Evolutionary conservation across 2,113 vertebrate genomes (phyloP), one percentile per base, ranked within the genome.

Genomic region (Seriola quinqueradiata): DNA sequence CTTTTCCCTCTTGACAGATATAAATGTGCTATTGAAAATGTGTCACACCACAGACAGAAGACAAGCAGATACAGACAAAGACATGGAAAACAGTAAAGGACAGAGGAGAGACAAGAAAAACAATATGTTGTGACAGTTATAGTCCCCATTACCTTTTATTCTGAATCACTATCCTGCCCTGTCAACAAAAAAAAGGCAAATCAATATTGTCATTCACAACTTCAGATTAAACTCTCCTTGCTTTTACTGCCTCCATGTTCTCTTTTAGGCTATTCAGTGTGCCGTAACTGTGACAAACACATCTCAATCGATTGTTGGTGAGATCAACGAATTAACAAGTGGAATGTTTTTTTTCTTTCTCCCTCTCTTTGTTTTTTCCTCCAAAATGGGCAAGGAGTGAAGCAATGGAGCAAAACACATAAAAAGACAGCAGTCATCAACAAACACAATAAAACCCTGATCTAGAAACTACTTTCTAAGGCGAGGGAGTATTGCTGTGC

Each of bases 191-290:
- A 86, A 89, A 92, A 94, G 87, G 87, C 92, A 91, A 91, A 95
- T 95, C 94, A 94, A 95, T 95, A 94, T 91, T 93, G 93, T 94
- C 94, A 94, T 95, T 95, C 94, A 90, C 95, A 95, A 91, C 89
- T 95, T 92, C 83, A 92, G 93, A 95, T 94, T 93, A 94, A 93
- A 93, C 92, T 79, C 75, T 58, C 66, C 79, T 87, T 85, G 82
- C 86, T 92, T 91, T 93, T 88, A 92, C 89, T 87, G 92, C 88
- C 69, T 89, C 84, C 70, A 75, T 91, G 86, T 91, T 89, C 88
- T 90, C 88, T 93, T 91, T 90, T 71, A 79, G 84, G 79, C 86
- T 82, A 86, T 94, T 94, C 90, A 87, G 89, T 91, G 87, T 77
- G 87, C 89, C 59, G 78, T 81, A 86, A 85, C 86, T 91, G 90